Percentiles rank a stretch among this genome's conserved stretches.
Conservation (phyloP, 64 coral and sea anemone genomes). For the Stichodactyla mertensii region DNA sequence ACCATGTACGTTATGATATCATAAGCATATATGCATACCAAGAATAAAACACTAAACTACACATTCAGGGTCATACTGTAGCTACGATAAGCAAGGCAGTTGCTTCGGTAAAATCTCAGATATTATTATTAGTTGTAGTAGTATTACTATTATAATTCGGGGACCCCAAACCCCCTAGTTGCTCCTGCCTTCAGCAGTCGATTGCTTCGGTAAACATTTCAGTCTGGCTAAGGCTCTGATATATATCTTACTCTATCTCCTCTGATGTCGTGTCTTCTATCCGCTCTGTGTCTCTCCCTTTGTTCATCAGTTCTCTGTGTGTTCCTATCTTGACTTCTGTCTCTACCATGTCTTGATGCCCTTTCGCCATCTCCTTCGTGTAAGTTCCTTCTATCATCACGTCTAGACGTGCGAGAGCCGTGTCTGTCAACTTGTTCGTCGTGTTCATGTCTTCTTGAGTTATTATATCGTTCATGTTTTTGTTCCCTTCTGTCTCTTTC, state of each 20-base stretch:
- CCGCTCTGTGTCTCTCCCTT: neutral
- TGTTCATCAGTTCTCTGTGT: neutral
- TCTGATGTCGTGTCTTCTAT: neutral
- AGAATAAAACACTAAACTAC: no score
- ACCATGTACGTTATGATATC: no score
- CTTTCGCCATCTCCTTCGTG: neutral
- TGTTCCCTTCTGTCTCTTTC: neutral
- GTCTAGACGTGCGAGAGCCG: neutral
- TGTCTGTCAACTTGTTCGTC: neutral
- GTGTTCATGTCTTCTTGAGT: neutral
- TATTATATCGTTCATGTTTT: neutral
- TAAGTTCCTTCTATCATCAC: neutral
- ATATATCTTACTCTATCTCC: neutral
- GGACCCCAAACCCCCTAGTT: no score
- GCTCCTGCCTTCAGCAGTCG: no score
- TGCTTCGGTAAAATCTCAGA: no score
- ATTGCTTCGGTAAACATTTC: no score
- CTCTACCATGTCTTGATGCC: neutral
- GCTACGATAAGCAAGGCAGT: no score
- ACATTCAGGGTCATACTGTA: no score
- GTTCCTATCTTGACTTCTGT: neutral
- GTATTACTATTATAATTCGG: no score
- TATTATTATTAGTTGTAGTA: no score
- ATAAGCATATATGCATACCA: no score
- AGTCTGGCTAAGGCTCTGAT: no score